Evolutionary conservation across 1,140 invertebrate genomes (phyloP).

Genomic region (Drosophila equinoxialis): DNA sequence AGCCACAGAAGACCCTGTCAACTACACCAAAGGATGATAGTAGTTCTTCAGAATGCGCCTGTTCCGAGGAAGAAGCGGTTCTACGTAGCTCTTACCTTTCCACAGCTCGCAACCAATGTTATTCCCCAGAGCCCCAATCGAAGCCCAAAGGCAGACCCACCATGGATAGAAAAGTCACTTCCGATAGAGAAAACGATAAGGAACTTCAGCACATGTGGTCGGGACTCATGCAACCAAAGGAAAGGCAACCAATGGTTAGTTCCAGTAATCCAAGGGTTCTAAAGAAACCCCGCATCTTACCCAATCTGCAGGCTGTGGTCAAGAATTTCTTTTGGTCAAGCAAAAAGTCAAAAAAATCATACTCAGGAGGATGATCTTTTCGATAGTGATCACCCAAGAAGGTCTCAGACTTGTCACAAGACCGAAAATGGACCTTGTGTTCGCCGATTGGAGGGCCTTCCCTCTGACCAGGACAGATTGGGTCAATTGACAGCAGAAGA

Average conservation of each 20-base stretch:
- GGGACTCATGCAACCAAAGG: neutral
- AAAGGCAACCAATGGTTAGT: neutral
- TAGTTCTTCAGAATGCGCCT: neutral
- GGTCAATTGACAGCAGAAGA: neutral
- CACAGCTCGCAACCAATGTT: neutral
- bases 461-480: neutral
- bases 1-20: neutral
- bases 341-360: neutral
- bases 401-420: neutral
- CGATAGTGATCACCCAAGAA: neutral
- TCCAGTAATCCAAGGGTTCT: neutral
- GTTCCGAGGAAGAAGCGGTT: neutral
- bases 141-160: neutral
- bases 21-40: neutral
- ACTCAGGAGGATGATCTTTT: neutral
- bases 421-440: neutral
- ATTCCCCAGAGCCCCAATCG: neutral
- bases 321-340: neutral
- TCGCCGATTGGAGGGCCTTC: neutral
- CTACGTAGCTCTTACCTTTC: neutral
- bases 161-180: neutral
- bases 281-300: conserved; percentile 3
- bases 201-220: neutral
- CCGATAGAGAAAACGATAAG: neutral
- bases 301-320: neutral